Evolutionary conservation across 2,888 invertebrate genomes (phyloP), one percentile per base, ranked within the genome.

Genomic region (Acleris sparsana): DNA sequence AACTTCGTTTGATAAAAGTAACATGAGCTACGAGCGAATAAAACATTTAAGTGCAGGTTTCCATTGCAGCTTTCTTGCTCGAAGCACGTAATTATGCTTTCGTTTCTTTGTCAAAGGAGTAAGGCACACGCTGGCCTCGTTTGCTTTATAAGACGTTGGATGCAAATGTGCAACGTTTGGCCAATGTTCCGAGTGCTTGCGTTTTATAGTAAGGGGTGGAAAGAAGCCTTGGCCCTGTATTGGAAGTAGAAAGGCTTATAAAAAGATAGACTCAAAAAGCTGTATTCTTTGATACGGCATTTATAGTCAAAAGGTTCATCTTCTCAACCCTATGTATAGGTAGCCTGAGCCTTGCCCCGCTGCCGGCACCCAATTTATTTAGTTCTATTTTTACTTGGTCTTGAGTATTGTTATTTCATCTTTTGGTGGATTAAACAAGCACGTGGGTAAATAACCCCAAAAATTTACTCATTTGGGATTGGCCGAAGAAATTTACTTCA

Each of bases 51-150:
- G 44, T 16, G n/a, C 11, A 52, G 39, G 66, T 57, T 66, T 62
- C 61, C 52, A 57, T 61, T 62, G 20, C 57, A 53, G 51, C 56
- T 57, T 64, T 64, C 59, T 53, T 57, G 48, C 56, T 52, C 39
- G 22, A 49, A 61, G 61, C 49, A 33, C 57, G 44, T 66, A 66
- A 66, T 66, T 66, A 66, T 62, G 61, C 61, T 66, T 66, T 57
- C 61, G 48, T 66, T 66, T 66, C 66, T 62, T 66, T 66, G 66
- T 66, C 66, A 62, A 66, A 66, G 66, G 57, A 61, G 39, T 46
- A 57, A 58, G 56, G 44, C 60, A 62, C 62, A 66, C 66, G 62
- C 57, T 61, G 66, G 56, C 66, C 66, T 66, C 66, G 57, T 66
- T 61, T 66, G 65, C 59, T 5, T 33, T 17, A 59, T 44, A 48